Conservation (phyloP, 2,888 invertebrate species). For the Pammene aurita region DNA sequence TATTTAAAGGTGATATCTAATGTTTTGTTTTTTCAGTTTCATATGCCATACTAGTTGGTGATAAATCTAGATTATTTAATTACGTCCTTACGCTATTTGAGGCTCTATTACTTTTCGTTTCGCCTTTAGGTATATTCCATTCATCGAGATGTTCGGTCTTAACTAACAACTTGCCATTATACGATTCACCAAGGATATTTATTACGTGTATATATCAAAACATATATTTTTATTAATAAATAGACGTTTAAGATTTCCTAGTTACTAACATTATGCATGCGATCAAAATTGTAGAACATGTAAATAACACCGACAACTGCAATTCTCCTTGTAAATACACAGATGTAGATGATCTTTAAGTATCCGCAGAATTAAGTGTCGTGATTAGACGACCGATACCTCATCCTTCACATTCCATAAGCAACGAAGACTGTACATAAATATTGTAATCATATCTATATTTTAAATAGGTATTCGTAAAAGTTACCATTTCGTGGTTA, state of each 20-base stretch:
- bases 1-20: constrained; percentile 73
- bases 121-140: constrained; percentile 55
- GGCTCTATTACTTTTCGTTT: constrained; percentile 56
- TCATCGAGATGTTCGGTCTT: constrained; percentile 63
- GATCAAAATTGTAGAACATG: constrained; percentile 58
- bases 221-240: constrained; percentile 56
- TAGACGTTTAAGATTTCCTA: constrained; percentile 57
- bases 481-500: constrained; percentile 64
- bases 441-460: constrained; percentile 46
- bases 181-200: constrained; percentile 80
- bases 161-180: constrained; percentile 82
- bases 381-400: background rate
- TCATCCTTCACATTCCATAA: constrained; percentile 49
- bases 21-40: constrained; percentile 64
- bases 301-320: constrained; percentile 62
- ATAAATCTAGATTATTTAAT: constrained; percentile 59
- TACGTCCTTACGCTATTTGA: constrained; percentile 73
- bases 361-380: constrained; percentile 1
- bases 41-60: constrained; percentile 78
- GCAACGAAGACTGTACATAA: constrained; percentile 69
- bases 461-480: constrained; percentile 57
- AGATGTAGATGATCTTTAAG: constrained; percentile 50
- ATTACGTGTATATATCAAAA: constrained; percentile 76
- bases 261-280: constrained; percentile 64
- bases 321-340: constrained; percentile 74